Evolutionary conservation across 2,113 vertebrate genomes (phyloP), one percentile per base, ranked within the genome.

Genomic region (Campylomormyrus numenius): DNA sequence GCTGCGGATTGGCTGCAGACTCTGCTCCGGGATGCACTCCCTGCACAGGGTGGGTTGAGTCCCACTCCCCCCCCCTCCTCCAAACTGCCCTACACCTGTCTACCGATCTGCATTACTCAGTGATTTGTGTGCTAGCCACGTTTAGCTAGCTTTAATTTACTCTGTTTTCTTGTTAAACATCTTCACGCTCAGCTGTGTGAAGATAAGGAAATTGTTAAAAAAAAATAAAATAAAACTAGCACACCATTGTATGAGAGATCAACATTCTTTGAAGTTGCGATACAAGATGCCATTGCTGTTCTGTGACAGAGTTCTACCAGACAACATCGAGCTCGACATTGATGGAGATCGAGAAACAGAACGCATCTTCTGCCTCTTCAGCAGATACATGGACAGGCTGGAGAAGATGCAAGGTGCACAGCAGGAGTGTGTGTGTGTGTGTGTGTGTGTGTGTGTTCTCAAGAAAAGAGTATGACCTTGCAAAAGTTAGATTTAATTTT

Each of bases 341-440:
- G 98, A 99, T 27, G 98, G 98, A 92, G 98, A 99, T 94, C 94
- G 98, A 90, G 98, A 99, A 94, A 98, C 98, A 0, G 98, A 99
- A 93, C 97, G 98, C 53, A 98, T 99, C 94, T 99, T 98, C 91
- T 99, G 97, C 5, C 96, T 99, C 50, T 99, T 97, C 95, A 97
- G 94, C 95, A 95, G 95, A 1, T 98, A 99, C 93, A 97, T 97
- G 97, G 94, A 94, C 94, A 98, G 97, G 94, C 92, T 99, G 92
- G 97, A 97, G 94, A 98, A 99, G 93, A 99, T 99, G 98, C 98
- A 99, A 96, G 98, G 98, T 99, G 90, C 62, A n/a, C 62, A 70
- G 62, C n/a, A 13, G 10, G 62, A 94, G 62, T 80, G 31, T 52
- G n/a, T 35, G 10, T 83, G 88, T 24, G 52, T 52, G n/a, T 35